Evolutionary conservation across 1,140 invertebrate genomes (phyloP).

Genomic region (Contarinia nasturtii): DNA sequence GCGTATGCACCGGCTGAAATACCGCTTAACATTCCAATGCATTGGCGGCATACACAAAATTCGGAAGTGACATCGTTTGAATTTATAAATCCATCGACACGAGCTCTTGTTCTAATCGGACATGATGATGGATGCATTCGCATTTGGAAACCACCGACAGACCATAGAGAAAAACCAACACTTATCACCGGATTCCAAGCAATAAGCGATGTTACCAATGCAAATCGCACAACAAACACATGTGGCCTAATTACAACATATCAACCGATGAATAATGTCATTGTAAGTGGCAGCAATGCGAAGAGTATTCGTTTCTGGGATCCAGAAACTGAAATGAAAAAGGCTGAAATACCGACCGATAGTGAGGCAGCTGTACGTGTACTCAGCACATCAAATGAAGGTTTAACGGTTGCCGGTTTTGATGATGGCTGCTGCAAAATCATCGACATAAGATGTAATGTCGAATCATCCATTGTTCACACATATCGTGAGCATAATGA

Average conservation of each 20-base stretch:
- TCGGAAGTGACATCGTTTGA: constrained; percentile 61
- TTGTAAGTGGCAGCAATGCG: constrained; percentile 54
- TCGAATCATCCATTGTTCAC: constrained; percentile 43
- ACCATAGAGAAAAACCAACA: constrained; percentile 1
- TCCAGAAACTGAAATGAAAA: constrained; percentile 57
- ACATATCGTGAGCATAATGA: constrained; percentile 50
- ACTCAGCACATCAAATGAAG: constrained; percentile 25
- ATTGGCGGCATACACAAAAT: constrained; percentile 15
- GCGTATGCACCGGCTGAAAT: constrained; percentile 16
- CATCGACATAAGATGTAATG: constrained; percentile 52
- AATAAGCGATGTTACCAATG: constrained; percentile 5
- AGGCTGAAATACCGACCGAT: constrained; percentile 61
- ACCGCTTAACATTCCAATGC: constrained; percentile 19
- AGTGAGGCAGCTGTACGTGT: constrained; percentile 41
- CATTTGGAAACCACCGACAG: constrained; percentile 19
- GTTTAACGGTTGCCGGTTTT: constrained; percentile 52
- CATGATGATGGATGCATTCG: constrained; percentile 30
- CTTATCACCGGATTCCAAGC: constrained; percentile 18
- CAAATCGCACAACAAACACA: no score
- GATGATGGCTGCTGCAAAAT: constrained; percentile 63
- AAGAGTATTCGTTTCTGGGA: constrained; percentile 65
- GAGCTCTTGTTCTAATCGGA: constrained; percentile 28
- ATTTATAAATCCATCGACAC: constrained; percentile 78
- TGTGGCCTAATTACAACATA: no score
- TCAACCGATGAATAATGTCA: constrained; percentile 15